Conservation (phyloP, 2,888 invertebrate species). For the Tyria jacobaeae region DNA sequence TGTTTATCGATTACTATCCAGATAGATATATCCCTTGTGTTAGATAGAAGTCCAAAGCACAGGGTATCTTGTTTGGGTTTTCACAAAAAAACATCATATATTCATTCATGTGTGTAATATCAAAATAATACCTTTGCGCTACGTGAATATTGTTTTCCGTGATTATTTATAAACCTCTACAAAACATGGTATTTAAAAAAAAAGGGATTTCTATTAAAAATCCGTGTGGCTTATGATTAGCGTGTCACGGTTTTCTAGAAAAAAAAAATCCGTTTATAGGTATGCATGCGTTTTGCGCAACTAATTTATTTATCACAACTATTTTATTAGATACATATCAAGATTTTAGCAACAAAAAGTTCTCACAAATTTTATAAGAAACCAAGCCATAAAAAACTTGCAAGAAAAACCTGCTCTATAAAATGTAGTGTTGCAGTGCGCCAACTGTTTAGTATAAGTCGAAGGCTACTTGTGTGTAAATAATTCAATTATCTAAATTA, state of each 20-base stretch:
- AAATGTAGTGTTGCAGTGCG: constrained; percentile 15
- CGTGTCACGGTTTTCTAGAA: neutral
- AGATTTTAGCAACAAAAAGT: constrained; percentile 21
- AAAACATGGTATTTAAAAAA: too few relatives aligned
- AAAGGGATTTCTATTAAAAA: too few relatives aligned
- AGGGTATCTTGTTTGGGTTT: too few relatives aligned
- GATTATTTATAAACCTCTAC: too few relatives aligned
- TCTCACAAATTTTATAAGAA: constrained; percentile 21
- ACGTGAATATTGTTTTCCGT: too few relatives aligned
- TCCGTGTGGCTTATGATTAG: neutral
- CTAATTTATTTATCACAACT: constrained; percentile 12
- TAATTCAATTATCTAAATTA: constrained; percentile 51
- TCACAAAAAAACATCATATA: too few relatives aligned
- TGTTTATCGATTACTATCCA: too few relatives aligned
- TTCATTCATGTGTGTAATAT: too few relatives aligned
- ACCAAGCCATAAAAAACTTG: constrained; percentile 7
- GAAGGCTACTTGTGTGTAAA: constrained; percentile 60
- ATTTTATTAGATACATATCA: constrained; percentile 17
- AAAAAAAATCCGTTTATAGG: neutral
- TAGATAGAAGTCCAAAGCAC: too few relatives aligned
- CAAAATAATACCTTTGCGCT: too few relatives aligned
- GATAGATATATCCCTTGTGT: too few relatives aligned
- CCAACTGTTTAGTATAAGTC: constrained; percentile 5
- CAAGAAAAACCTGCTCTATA: constrained; percentile 15
- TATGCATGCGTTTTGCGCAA: constrained; percentile 8